phyloP scores from a whole-genome alignment of 1,140 invertebrate genomes.

The Euura lappo region DNA sequence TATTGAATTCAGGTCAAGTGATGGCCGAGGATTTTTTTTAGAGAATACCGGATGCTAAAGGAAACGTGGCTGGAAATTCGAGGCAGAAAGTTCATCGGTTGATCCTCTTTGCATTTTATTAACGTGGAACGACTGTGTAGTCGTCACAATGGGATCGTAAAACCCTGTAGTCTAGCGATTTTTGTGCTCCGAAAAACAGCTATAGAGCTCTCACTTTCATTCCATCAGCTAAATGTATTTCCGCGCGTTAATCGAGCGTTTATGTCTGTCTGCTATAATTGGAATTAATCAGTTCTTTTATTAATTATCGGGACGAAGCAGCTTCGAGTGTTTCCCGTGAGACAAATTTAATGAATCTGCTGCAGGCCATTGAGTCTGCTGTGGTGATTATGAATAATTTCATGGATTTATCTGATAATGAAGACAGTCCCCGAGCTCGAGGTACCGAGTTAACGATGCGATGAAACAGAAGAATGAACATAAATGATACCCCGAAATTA shows the following conservation, averaged over 20 bases:
- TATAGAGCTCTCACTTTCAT: too few relatives aligned
- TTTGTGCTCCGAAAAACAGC: too few relatives aligned
- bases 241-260: too few relatives aligned
- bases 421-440: neutral
- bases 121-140: neutral
- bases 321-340: too few relatives aligned
- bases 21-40: neutral
- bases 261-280: too few relatives aligned
- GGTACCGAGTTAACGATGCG: neutral
- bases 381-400: neutral
- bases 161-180: too few relatives aligned
- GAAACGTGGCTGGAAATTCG: neutral
- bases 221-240: too few relatives aligned
- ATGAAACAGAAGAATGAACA: neutral
- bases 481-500: neutral
- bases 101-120: neutral
- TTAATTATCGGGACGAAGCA: too few relatives aligned
- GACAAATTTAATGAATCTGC: too few relatives aligned
- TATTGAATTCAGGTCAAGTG: neutral
- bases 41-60: neutral
- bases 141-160: neutral
- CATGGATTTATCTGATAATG: neutral
- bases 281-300: too few relatives aligned
- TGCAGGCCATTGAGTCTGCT: neutral
- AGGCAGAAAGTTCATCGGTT: neutral